Conservation (phyloP, 2,113 vertebrate species). For the Crypturellus undulatus region DNA sequence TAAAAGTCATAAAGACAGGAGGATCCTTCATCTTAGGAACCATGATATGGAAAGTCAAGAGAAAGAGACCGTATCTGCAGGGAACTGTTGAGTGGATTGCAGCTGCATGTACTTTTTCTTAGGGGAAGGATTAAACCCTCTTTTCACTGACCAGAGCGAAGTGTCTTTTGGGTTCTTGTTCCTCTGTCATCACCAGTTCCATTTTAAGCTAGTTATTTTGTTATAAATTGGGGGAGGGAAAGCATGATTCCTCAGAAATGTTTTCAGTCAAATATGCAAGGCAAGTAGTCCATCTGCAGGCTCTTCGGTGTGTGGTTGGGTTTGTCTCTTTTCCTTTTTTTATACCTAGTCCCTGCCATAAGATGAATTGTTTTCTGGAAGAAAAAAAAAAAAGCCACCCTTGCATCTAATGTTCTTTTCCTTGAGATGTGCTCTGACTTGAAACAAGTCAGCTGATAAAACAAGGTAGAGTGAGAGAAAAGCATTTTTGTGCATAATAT, state of each 20-base stretch:
- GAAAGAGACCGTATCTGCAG: background rate
- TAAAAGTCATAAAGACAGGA: too few species aligned
- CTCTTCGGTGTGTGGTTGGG: background rate
- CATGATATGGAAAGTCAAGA: background rate
- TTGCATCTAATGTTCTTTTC: background rate
- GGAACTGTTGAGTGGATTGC: background rate
- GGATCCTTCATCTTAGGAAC: background rate
- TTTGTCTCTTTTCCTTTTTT: background rate
- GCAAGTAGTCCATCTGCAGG: background rate
- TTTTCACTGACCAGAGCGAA: background rate
- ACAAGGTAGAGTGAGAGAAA: background rate
- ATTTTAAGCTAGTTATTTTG: background rate
- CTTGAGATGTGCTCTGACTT: background rate
- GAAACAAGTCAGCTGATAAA: background rate
- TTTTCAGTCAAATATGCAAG: background rate
- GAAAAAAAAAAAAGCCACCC: background rate
- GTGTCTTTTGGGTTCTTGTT: background rate
- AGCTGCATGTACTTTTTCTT: background rate
- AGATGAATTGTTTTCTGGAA: background rate
- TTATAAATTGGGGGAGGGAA: background rate
- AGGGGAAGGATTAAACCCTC: background rate
- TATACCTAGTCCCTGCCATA: background rate
- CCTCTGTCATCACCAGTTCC: background rate
- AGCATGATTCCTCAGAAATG: background rate
- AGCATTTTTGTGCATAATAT: background rate